Evolutionary conservation across 1,140 invertebrate genomes (phyloP), one percentile per base, ranked within the genome.

Genomic region (Gonioctena quinquepunctata): DNA sequence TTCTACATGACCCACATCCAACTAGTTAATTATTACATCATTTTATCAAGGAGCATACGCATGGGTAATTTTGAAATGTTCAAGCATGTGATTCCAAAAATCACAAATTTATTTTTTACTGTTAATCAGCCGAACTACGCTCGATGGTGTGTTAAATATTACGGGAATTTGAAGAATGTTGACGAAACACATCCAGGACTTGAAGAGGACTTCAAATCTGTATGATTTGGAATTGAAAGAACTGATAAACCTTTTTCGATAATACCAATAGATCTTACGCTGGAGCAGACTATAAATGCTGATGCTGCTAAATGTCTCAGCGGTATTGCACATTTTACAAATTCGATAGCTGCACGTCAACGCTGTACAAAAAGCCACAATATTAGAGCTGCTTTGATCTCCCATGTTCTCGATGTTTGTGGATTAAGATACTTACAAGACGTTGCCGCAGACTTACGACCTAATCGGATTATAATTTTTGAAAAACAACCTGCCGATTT

Each of bases 231-330:
- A 5, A 49, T 75, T 7, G 72, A 70, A 71, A 61, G 76, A 64
- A 79, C 76, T 8, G 16, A 65, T 16, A 62, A 27, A 71, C 71
- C n/a, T n/a, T n/a, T n/a, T n/a, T n/a, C n/a, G n/a, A n/a, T n/a
- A n/a, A n/a, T n/a, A n/a, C n/a, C n/a, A 22, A 50, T 75, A 8
- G 73, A 78, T 67, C 67, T 79, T 3, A 78, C 73, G 0, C 23
- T 79, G 18, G 78, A 80, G 56, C 77, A 80, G 66, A 81, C 76
- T 1, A 71, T 79, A 50, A 79, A 80, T 71, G 74, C 72, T 3
- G 76, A 79, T 65, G 74, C 76, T 23, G 74, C 70, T 19, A 73
- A 60, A 54, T 64, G 64, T 63, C 48, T 76, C 0, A 76, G 66
- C 13, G 78, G 73, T 56, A 48, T 76, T 50, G 27, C 62, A n/a